A percentile compares a stretch with the other conserved stretches of the same genome.
Conservation (phyloP, 2,888 invertebrate species). For the Melanotus villosus region DNA sequence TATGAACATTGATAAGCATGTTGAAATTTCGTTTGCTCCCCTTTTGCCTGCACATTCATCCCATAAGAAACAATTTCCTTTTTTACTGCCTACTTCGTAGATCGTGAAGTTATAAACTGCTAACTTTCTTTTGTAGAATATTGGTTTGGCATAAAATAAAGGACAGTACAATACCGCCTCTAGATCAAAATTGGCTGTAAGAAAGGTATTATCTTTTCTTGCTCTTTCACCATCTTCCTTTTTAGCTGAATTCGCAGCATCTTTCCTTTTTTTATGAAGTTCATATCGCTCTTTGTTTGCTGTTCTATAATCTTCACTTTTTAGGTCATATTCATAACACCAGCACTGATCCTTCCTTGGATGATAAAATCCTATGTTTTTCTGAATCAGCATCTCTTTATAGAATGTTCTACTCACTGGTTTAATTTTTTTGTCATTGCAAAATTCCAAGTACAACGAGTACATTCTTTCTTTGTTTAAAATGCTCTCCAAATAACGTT, state of each 20-base stretch:
- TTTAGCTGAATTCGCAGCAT: neutral
- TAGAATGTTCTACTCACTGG: neutral
- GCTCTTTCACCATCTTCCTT: constrained; percentile 8
- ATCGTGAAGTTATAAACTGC: constrained; percentile 16
- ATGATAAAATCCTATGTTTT: neutral
- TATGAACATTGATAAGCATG: no score
- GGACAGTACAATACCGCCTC: constrained; percentile 20
- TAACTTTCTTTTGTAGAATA: constrained; percentile 26
- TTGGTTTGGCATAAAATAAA: neutral
- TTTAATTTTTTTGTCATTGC: neutral
- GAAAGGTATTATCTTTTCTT: neutral
- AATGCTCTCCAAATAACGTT: no score
- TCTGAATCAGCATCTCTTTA: neutral
- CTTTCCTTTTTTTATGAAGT: neutral
- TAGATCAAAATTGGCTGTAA: constrained; percentile 15
- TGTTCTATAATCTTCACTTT: no score
- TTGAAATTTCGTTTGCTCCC: no score
- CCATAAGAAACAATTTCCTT: constrained; percentile 35
- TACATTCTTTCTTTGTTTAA: no score
- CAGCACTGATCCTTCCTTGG: no score
- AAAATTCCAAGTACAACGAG: no score
- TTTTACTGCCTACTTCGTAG: neutral
- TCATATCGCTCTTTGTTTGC: neutral
- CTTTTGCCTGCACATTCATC: constrained; percentile 18
- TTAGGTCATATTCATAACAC: neutral